Evolutionary conservation across 2,113 vertebrate genomes (phyloP), one percentile per base, ranked within the genome.

Genomic region (Paedocypris sp.): DNA sequence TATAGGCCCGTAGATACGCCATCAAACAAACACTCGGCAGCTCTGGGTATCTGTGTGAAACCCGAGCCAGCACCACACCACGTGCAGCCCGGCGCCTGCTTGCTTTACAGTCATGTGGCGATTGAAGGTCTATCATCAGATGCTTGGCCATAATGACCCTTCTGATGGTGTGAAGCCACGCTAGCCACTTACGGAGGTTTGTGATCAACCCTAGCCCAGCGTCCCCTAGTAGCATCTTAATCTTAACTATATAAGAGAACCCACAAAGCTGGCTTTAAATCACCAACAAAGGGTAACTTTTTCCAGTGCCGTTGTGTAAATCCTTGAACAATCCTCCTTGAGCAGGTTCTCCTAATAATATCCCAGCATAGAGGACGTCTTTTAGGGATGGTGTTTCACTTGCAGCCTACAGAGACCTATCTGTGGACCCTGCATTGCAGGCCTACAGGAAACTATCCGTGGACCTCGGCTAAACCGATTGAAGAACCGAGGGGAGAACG

Each of bases 21-120:
- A 2, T 49, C 62, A 48, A 60, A 61, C 67, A 56, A 61, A 48
- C 68, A 36, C 46, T 50, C 68, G 50, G 49, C 68, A 43, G 42
- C 43, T 59, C 38, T 56, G 56, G 54, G 57, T 54, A 39, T 46
- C 20, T 39, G 63, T 62, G 47, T 50, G 53, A 35, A 66, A 66
- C 63, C 38, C 6, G 32, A 62, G 49, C 57, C 29, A 23, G 8
- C 57, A 16, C 9, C 35, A 13, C 28, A 58, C 29, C 62, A 47
- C 42, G 54, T 66, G 63, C 58, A 39, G 42, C 45, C 26, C 9
- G 58, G 62, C 62, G 68, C 58, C 57, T 66, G 42, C 35, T 32
- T 46, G 57, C 68, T 62, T 62, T 66, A 66, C 18, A 54, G 67
- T 69, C 48, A 54, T 51, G 45, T 50, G 42, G 23, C 13, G 25